Evolutionary conservation across 1,140 invertebrate species (phyloP).

Genomic region (Bicyclus anynana): DNA sequence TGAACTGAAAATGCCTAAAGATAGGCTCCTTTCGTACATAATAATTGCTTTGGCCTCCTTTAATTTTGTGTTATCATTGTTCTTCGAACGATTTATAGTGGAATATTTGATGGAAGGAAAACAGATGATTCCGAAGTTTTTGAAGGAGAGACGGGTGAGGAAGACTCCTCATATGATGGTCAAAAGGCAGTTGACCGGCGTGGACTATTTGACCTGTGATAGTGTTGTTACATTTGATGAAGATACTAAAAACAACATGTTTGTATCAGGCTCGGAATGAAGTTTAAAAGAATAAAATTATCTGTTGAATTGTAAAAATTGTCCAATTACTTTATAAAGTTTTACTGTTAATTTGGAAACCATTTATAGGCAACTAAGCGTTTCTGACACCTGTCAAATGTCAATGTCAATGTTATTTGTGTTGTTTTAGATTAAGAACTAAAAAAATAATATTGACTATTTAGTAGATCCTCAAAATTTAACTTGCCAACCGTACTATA

Average conservation of each 20-base stretch:
- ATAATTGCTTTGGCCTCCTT: conserved; percentile 79
- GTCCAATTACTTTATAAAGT: too few relatives aligned
- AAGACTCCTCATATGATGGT: conserved; percentile 77
- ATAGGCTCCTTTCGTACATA: conserved; percentile 79
- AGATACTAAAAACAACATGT: conserved; percentile 22
- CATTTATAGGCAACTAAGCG: too few relatives aligned
- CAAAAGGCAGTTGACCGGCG: conserved; percentile 53
- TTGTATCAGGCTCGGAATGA: conserved; percentile 11
- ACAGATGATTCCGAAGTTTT: conserved; percentile 73
- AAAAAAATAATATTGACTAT: too few relatives aligned
- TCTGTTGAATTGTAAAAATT: too few relatives aligned
- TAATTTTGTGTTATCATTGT: conserved; percentile 80
- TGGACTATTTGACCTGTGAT: conserved; percentile 62
- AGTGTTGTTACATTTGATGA: conserved; percentile 39
- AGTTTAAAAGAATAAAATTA: too few relatives aligned
- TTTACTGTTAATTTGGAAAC: too few relatives aligned
- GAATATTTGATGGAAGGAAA: conserved; percentile 79
- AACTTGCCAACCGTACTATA: too few relatives aligned
- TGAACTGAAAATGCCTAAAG: conserved; percentile 83
- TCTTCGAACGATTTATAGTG: conserved; percentile 81
- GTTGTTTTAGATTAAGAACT: too few relatives aligned
- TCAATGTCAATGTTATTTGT: too few relatives aligned
- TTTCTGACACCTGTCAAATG: too few relatives aligned
- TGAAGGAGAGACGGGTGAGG: conserved; percentile 76
- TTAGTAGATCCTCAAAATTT: too few relatives aligned